phyloP scores from a whole-genome alignment of 2,797 vertebrate genomes.

The Acrocephalus scirpaceus region DNA sequence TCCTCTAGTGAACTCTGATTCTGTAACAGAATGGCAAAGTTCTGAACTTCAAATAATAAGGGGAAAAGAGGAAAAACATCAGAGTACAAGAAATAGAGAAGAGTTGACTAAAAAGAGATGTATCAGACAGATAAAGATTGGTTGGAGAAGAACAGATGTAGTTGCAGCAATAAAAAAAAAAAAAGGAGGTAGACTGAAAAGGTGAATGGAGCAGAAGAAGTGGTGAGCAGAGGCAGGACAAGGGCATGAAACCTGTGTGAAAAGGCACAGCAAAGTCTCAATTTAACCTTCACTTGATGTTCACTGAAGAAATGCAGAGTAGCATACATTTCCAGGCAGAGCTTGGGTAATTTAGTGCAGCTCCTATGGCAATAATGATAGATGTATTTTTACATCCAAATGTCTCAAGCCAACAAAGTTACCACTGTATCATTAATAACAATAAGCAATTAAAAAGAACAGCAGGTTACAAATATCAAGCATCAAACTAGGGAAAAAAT shows the following conservation, averaged over 20 bases:
- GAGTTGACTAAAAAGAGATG: background rate
- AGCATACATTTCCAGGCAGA: conserved; percentile 60
- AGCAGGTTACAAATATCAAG: conserved; percentile 68
- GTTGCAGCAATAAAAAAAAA: background rate
- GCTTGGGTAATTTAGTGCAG: conserved; percentile 52
- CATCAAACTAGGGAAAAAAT: conserved; percentile 66
- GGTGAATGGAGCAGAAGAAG: background rate
- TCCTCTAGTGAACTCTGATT: background rate
- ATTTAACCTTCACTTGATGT: conserved; percentile 50
- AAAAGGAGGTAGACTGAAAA: background rate
- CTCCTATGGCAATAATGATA: conserved; percentile 69
- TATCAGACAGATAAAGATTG: background rate
- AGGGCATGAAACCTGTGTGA: background rate
- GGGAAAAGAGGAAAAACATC: background rate
- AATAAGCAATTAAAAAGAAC: conserved; percentile 79
- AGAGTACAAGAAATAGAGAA: background rate
- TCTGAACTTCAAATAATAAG: background rate
- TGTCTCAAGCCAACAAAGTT: conserved; percentile 65
- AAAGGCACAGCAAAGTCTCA: background rate
- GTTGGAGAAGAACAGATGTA: background rate
- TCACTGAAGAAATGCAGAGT: conserved; percentile 55
- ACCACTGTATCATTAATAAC: conserved; percentile 75
- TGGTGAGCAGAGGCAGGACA: background rate
- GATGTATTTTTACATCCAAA: conserved; percentile 72
- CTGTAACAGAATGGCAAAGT: background rate